A percentile compares a stretch with the other conserved stretches of the same genome.
Conservation (phyloP, 2,113 vertebrate species). For the Dasypus novemcinctus region DNA sequence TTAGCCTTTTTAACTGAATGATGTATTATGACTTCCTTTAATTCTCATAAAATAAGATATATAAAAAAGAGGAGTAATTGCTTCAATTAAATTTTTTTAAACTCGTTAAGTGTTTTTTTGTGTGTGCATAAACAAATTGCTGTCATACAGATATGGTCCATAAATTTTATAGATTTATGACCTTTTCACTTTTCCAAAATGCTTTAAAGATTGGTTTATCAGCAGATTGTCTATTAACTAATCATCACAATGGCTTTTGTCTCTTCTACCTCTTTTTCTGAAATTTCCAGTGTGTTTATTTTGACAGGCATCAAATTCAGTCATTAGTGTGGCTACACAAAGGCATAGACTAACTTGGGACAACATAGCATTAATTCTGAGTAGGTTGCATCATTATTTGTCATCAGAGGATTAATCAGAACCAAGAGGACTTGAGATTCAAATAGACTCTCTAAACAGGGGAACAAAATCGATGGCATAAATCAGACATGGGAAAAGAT, state of each 20-base stretch:
- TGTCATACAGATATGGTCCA: neutral
- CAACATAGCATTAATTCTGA: neutral
- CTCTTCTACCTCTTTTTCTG: neutral
- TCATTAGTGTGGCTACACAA: neutral
- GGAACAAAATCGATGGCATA: neutral
- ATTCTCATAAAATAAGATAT: conserved; percentile 47
- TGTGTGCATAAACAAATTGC: conserved; percentile 33
- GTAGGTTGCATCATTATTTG: neutral
- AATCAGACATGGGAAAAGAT: neutral
- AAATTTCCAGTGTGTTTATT: neutral
- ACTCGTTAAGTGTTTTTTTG: conserved; percentile 1
- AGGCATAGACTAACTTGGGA: neutral
- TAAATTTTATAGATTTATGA: conserved; percentile 19
- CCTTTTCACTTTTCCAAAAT: conserved; percentile 24
- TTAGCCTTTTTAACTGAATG: conserved; percentile 49
- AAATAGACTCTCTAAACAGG: neutral
- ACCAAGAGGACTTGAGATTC: neutral
- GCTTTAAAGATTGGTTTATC: neutral
- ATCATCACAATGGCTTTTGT: neutral
- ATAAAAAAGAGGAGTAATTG: conserved; percentile 31
- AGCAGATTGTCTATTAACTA: conserved; percentile 23
- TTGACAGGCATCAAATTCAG: neutral
- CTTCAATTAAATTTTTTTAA: conserved; percentile 34
- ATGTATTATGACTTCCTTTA: conserved; percentile 18
- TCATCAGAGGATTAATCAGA: neutral